Evolutionary conservation across 2,113 vertebrate genomes (phyloP), one percentile per base, ranked within the genome.

Genomic region (Gambusia holbrooki): DNA sequence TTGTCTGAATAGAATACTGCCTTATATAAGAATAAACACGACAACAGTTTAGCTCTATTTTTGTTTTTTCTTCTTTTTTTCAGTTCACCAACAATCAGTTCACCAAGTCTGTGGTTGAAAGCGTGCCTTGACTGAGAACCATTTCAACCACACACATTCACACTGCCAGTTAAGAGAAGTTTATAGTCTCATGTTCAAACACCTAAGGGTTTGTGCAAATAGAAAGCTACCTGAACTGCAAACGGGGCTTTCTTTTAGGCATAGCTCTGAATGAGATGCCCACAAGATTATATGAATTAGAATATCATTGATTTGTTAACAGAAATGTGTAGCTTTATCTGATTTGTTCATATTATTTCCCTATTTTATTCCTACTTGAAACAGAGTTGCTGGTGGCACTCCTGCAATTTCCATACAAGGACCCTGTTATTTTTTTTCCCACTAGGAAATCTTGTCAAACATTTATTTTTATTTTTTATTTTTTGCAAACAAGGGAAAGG

Each of bases 21-120:
- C 91, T 93, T 92, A 88, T 75, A 85, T 42, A 67, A 74, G 78
- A 92, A 89, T 89, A 92, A 90, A 90, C 51, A 73, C 22, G 64
- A 79, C 4, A 64, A 51, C 13, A 14, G 68, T 70, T 74, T 10
- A n/a, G 51, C 62, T 45, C 33, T 11, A 69, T 76, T 42, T 42
- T 51, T 5, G 9, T 62, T 68, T 40, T 13, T 78, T 63, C 45
- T 6, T 70, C 5, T 54, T 77, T n/a, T 58, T 58, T 58, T 58
- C 40, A 4, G 51, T 11, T 58, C 17, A 25, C 51, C 51, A 58
- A 9, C 35, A 37, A 37, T 37, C 35, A 1, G 51, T n/a, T 58
- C 17, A n/a, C 25, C 51, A 58, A 25, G 22, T 10, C 51, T 58
- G 51, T n/a, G 51, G 22, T 58, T 58, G 51, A 58, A 58, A 58